Evolutionary conservation across 2,888 invertebrate species (phyloP).

Genomic region (Chouioia cunea): DNA sequence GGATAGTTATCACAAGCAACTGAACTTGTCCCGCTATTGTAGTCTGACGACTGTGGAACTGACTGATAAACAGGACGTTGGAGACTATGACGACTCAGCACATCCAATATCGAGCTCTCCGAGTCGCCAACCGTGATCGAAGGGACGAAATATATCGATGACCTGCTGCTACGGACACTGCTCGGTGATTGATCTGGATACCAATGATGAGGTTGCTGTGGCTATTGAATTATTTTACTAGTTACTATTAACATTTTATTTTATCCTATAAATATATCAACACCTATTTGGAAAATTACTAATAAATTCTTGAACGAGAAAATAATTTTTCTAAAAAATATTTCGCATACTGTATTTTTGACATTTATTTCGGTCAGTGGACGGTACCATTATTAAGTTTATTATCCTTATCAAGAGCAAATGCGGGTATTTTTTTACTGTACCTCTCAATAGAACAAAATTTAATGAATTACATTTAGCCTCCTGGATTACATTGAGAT

Average conservation of each 20-base stretch:
- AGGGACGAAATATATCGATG: constrained; percentile 20
- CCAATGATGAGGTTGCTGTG: constrained; percentile 15
- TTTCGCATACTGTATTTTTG: too few species aligned
- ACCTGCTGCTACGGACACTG: not conserved
- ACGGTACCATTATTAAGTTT: constrained; percentile 9
- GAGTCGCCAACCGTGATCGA: constrained; percentile 43
- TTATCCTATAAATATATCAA: too few species aligned
- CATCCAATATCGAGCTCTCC: constrained; percentile 51
- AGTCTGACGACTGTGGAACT: constrained; percentile 48
- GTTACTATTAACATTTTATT: too few species aligned
- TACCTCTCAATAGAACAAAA: too few species aligned
- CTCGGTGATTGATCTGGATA: constrained; percentile 16
- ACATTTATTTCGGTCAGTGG: constrained; percentile 28
- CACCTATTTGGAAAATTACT: too few species aligned
- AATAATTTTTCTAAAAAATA: too few species aligned
- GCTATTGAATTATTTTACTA: too few species aligned
- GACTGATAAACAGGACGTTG: constrained; percentile 46
- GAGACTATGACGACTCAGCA: constrained; percentile 50
- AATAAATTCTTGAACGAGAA: too few species aligned
- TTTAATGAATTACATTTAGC: too few species aligned
- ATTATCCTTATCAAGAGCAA: not conserved
- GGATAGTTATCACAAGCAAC: constrained; percentile 52
- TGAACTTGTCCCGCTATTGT: constrained; percentile 46
- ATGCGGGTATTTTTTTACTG: constrained; percentile 25
- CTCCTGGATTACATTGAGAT: too few species aligned